Conservation (phyloP, 2,888 invertebrate genomes). For the Mimumesa dahlbomi region DNA sequence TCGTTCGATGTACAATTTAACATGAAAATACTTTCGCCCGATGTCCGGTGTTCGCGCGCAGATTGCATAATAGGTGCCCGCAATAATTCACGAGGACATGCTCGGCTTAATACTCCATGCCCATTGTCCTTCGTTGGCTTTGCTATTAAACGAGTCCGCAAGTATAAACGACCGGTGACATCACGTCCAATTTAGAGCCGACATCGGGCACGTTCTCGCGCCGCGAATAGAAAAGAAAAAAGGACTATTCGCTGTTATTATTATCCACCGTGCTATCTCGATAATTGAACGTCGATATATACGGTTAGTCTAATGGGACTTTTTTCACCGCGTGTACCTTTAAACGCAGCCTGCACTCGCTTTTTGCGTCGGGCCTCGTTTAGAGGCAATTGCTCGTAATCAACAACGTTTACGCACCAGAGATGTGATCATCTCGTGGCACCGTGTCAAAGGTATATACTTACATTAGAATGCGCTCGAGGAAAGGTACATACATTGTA, state of each 20-base stretch:
- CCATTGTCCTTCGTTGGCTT: slow-evolving; percentile 67
- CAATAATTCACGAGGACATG: slow-evolving; percentile 57
- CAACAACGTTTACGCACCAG: not conserved
- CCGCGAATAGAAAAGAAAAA: slow-evolving; percentile 7
- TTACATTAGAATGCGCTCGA: not conserved
- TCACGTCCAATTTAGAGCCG: slow-evolving; percentile 56
- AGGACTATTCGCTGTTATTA: slow-evolving; percentile 21
- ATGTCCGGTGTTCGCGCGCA: not conserved
- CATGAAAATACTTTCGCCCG: not conserved
- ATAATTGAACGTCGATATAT: slow-evolving; percentile 29
- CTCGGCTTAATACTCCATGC: slow-evolving; percentile 64
- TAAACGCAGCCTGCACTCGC: not conserved
- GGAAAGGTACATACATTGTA: no score
- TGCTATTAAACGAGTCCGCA: slow-evolving; percentile 46
- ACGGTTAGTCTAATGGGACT: slow-evolving; percentile 3
- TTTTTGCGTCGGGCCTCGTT: slow-evolving; percentile 4
- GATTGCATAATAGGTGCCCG: slow-evolving; percentile 29
- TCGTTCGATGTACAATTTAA: not conserved
- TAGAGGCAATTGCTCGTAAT: not conserved
- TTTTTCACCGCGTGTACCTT: not conserved
- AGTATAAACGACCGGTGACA: slow-evolving; percentile 55
- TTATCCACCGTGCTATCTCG: not conserved
- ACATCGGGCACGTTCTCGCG: slow-evolving; percentile 26
- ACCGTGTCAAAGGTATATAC: not conserved
- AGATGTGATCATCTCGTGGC: no score